phyloP scores from a whole-genome alignment of 2,888 invertebrate species.

The Macrophya annulata region DNA sequence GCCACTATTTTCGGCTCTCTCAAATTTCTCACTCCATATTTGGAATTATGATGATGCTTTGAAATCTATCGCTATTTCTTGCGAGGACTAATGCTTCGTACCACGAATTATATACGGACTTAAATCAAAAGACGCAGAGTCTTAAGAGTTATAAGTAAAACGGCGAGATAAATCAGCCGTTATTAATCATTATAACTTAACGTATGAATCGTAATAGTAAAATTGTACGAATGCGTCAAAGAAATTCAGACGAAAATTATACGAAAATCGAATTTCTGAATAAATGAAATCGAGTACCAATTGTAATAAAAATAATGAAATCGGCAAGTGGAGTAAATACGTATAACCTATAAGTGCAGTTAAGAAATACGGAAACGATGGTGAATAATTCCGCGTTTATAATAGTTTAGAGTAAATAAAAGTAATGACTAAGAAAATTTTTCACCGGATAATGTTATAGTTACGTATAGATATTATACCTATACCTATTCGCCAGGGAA shows the following conservation, averaged over 20 bases:
- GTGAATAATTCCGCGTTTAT: background rate
- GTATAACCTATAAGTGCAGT: no score
- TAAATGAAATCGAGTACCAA: background rate
- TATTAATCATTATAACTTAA: no score
- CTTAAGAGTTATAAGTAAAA: background rate
- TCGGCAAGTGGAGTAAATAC: no score
- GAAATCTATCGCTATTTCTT: slow-evolving; percentile 42
- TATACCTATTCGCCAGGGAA: background rate
- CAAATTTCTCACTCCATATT: slow-evolving; percentile 79
- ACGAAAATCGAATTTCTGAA: background rate
- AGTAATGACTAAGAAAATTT: background rate
- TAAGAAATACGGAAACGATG: no score
- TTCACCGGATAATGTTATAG: no score
- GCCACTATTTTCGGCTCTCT: slow-evolving; percentile 79
- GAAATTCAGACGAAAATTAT: background rate
- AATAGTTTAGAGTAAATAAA: background rate
- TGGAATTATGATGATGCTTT: slow-evolving; percentile 73
- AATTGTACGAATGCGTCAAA: background rate
- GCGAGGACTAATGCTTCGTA: background rate
- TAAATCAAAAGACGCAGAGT: background rate
- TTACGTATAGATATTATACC: background rate
- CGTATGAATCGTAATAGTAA: no score
- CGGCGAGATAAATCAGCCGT: background rate
- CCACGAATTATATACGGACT: background rate
- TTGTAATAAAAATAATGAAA: no score